Conservation (phyloP, 2,888 invertebrate species). For the Drosophila nr. perissopoda region DNA sequence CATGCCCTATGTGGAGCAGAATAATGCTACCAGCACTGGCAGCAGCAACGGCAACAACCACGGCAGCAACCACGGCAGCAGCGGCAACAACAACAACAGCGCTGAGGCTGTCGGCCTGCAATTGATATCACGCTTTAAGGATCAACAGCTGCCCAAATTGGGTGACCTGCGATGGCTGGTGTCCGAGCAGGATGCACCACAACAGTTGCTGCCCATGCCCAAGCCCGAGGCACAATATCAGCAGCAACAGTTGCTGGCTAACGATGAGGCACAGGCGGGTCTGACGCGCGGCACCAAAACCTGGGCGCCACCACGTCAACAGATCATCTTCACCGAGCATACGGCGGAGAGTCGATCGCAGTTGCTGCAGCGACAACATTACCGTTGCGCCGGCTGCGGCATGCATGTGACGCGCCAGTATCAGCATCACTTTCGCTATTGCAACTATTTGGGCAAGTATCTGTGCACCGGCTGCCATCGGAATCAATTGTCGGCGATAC, state of each 20-base stretch:
- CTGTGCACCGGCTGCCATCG: conserved; percentile 95
- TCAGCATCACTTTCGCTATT: conserved; percentile 91
- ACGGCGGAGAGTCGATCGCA: conserved; percentile 88
- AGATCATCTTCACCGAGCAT: conserved; percentile 93
- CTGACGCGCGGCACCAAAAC: conserved; percentile 90
- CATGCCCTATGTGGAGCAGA: conserved; percentile 74
- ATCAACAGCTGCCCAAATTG: conserved; percentile 90
- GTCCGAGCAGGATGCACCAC: conserved; percentile 91
- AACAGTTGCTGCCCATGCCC: conserved; percentile 91
- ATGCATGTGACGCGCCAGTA: conserved; percentile 91
- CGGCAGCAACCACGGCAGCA: conserved; percentile 66
- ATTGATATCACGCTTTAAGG: conserved; percentile 90
- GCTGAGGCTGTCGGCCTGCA: conserved; percentile 93
- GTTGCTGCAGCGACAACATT: conserved; percentile 90
- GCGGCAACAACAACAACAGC: conserved; percentile 85
- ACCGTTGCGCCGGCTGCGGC: conserved; percentile 94
- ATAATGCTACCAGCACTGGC: conserved; percentile 72
- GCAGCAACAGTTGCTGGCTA: conserved; percentile 50
- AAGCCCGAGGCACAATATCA: conserved; percentile 77
- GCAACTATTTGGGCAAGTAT: conserved; percentile 93
- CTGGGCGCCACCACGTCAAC: conserved; percentile 94
- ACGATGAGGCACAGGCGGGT: conserved; percentile 58
- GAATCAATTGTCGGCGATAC: conserved; percentile 90
- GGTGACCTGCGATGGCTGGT: conserved; percentile 93
- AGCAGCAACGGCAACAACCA: conserved; percentile 73